Base-by-base conservation (phyloP, 2,113 vertebrate species). In the Anser brachyrhynchus region DNA sequence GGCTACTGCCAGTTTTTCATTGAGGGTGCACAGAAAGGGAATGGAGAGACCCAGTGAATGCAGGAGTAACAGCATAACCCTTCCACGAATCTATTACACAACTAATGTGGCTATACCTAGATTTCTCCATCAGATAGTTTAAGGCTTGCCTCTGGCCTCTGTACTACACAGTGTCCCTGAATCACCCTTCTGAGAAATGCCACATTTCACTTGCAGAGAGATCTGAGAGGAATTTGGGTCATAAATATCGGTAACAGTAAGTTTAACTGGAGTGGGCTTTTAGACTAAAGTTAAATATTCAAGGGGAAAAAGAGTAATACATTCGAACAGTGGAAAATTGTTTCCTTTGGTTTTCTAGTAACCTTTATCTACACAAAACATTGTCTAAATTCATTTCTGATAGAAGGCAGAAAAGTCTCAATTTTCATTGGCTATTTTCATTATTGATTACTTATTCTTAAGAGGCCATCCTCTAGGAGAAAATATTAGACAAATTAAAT, bases 1-100 rank as follows among this genome's bases (percentile, higher is more conserved):
- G 11, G 22, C 33, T 87, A 74, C 29, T 59, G 51, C 14, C 25
- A 21, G 8, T 29, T 58, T 20, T 54, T 65, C 37, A 70, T 3
- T 54, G 57, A 25, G 2, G 0, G 57, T 3, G 1, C 43, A 29
- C 4, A 65, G 19, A 33, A 75, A 75, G 14, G 28, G 35, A 84
- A 87, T 16, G 22, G 33, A 78, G 37, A 67, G 33, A 77, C 1
- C 6, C 23, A 31, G 0, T 13, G 23, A 84, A 84, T 1, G 1
- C 0, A 58, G 41, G 20, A 41, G 12, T 64, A 74, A 39, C 20
- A 69, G 25, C 29, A 84, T 8, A 80, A n/a, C 12, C 46, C 49
- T 79, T 79, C 13, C 58, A 65, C 25, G 79, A 19, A 69, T 41
- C 31, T 51, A 22, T 25, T 31, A 22, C 5, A 2, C 0, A 2